Base-by-base conservation (phyloP, 2,797 vertebrate genomes). In the Rhodeus uyekii region DNA sequence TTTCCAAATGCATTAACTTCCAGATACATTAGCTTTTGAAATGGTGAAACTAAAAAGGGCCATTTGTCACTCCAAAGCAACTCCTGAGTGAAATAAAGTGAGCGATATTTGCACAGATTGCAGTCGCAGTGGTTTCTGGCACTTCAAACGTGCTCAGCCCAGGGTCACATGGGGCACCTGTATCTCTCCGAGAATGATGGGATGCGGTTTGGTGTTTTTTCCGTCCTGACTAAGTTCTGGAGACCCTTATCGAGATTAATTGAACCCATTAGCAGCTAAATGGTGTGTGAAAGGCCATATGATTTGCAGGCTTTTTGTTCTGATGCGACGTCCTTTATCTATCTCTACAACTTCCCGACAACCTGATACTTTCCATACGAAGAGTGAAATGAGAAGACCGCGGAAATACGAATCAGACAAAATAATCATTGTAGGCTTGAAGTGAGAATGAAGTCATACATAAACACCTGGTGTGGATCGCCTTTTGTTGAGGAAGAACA, bases 31-130 rank as follows among this genome's bases (percentile, higher is more conserved):
- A 90, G 53, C 91, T 90, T 88, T 93, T 92, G 90, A 86, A 89
- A 87, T 87, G 64, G 50, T 84, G 88, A 78, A 80, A 85, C 90
- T 92, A 90, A 90, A 93, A 92, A 91, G 90, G 88, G 85, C 87
- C 90, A 93, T 93, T 93, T 93, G 92, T 95, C 91, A 91, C 83
- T 88, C 83, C 71, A 84, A 88, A 85, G 84, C 92, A 91, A 90
- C 87, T 91, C 68, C 58, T 29, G 39, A 75, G 61, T 75, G 74
- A 71, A 72, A 73, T 71, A 89, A 91, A 88, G 87, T 86, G 84
- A 75, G 85, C 78, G 82, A 89, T 88, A 87, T 89, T 88, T 89
- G 88, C 92, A 89, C 91, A 90, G 91, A 92, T 86, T 90, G 86
- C 8, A 86, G 87, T 89, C 91, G 89, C 86, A 78, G 65, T 90